phyloP scores from a whole-genome alignment of 1,140 invertebrate genomes.

The Eupristina koningsbergeri region DNA sequence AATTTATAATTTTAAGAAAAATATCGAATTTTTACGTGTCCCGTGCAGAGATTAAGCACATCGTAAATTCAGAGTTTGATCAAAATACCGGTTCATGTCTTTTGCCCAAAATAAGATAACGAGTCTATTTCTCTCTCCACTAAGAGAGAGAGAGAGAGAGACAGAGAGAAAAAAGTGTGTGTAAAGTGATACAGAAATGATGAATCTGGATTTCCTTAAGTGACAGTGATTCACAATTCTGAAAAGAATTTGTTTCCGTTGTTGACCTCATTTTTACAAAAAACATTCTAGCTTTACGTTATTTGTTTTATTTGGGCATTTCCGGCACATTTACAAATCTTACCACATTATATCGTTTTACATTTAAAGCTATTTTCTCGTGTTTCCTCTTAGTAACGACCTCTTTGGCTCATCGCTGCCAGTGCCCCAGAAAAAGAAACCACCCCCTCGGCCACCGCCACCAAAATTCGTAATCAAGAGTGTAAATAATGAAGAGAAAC shows the following conservation, averaged over 20 bases:
- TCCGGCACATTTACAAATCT: too few relatives aligned
- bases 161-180: too few relatives aligned
- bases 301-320: neutral
- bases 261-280: neutral
- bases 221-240: neutral
- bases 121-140: too few relatives aligned
- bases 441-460: constrained; percentile 70
- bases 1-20: neutral
- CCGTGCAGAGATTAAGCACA: neutral
- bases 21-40: neutral
- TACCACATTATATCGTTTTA: too few relatives aligned
- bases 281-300: too few relatives aligned
- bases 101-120: neutral
- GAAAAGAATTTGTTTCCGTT: neutral
- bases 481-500: constrained; percentile 62
- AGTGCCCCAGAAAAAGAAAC: constrained; percentile 67
- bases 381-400: constrained; percentile 58
- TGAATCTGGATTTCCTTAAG: neutral
- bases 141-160: too few relatives aligned
- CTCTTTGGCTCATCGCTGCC: constrained; percentile 58
- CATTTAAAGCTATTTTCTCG: too few relatives aligned
- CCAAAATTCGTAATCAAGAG: constrained; percentile 65
- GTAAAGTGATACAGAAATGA: neutral
- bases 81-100: neutral
- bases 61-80: neutral